phyloP scores from a whole-genome alignment of 2,888 invertebrate species.

The Torymus tubicola region DNA sequence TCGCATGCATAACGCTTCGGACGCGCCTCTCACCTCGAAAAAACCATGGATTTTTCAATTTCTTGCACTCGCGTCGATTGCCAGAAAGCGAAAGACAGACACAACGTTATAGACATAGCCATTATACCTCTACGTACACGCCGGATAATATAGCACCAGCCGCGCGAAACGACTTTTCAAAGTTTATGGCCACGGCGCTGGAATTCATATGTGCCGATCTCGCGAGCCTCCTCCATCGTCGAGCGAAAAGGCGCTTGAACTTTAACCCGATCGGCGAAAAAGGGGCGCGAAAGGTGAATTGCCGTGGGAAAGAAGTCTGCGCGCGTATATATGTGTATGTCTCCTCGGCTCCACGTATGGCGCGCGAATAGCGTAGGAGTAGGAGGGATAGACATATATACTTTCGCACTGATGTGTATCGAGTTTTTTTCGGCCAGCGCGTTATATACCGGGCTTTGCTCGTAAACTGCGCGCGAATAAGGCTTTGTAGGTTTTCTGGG shows the following conservation, averaged over 20 bases:
- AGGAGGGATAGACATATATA: conserved; percentile 3
- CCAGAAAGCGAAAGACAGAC: too few species aligned
- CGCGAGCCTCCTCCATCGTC: background rate
- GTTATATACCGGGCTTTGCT: background rate
- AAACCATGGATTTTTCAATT: too few species aligned
- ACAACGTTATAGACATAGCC: too few species aligned
- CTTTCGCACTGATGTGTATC: conserved; percentile 33
- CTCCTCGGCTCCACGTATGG: background rate
- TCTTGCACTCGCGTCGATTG: too few species aligned
- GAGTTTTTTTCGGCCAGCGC: conserved; percentile 12
- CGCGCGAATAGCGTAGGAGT: too few species aligned
- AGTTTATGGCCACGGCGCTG: conserved; percentile 28
- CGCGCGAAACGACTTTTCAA: conserved; percentile 15
- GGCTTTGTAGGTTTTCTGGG: background rate
- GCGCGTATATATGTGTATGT: too few species aligned
- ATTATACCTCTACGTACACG: background rate
- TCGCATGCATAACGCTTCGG: too few species aligned
- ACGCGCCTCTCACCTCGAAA: too few species aligned
- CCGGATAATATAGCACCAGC: background rate
- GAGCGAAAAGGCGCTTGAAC: conserved; percentile 39
- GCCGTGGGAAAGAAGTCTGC: conserved; percentile 38
- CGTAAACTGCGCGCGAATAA: conserved; percentile 1
- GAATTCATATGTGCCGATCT: conserved; percentile 15
- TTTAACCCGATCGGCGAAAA: conserved; percentile 43
- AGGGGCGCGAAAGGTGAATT: conserved; percentile 24